Evolutionary conservation across 2,797 vertebrate species (phyloP), one percentile per base, ranked within the genome.

Genomic region (Enteromius argenteus): DNA sequence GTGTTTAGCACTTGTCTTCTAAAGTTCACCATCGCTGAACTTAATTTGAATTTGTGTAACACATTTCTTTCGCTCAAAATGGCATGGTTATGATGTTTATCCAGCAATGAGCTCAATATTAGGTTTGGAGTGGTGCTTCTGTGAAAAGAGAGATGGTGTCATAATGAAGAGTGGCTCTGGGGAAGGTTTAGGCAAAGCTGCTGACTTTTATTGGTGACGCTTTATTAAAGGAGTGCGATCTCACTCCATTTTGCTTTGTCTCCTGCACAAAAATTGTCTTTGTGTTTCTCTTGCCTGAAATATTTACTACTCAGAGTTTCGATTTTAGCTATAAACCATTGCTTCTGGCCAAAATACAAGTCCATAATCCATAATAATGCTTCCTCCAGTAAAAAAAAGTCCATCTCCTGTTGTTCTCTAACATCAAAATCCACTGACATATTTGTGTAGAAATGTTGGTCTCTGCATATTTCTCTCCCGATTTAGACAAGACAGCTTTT

Each of bases 121-220:
- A 86, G 89, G 87, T 88, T 92, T 94, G 87, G 90, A 90, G 91
- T 90, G 37, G 73, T 32, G 78, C 76, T 83, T 85, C 82, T 84
- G 68, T 30, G 39, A 64, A 85, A 92, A 91, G 91, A 87, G 56
- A 62, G 77, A 62, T 82, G 79, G 56, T 77, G 92, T 93, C 93
- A 94, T 95, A 94, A 95, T 93, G 84, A 77, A 85, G 90, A 85
- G 87, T 86, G 88, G 88, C 92, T 94, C 87, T 87, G 91, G 94
- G 93, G 88, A 92, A 85, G 90, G 87, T 91, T 93, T 92, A 92
- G 86, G 91, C 72, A 93, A 86, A 90, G 87, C 88, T 90, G 89
- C 88, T 92, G 90, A 92, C 91, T 92, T 91, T 90, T 91, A 80
- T 0, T 89, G 88, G 88, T 89, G 91, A 86, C 77, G 86, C 64